A percentile compares a stretch with the other conserved stretches of the same genome.
These are phyloP conservation scores for Montipora capricornis DNA, from an alignment of 64 coral and sea anemone species.

Conservation along the genomic window DNA sequence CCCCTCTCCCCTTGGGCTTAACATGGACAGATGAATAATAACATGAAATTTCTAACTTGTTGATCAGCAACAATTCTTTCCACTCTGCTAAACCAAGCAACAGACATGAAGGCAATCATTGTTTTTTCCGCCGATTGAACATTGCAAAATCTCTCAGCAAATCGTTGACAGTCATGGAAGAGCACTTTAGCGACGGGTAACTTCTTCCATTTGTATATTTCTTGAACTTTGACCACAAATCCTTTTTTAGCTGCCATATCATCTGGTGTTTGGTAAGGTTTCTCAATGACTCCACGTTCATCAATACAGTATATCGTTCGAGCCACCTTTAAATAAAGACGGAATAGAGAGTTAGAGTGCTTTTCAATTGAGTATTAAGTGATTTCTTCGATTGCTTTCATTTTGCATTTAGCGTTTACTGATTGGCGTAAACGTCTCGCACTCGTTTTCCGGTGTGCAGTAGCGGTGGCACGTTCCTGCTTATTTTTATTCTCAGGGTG, in stretches of 20 bases:
- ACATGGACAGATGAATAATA: too few species aligned
- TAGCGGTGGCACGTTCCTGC: too few species aligned
- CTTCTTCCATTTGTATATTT: slow-evolving; percentile 49
- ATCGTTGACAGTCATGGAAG: slow-evolving; percentile 51
- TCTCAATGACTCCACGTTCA: slow-evolving; percentile 1
- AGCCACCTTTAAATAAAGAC: neutral
- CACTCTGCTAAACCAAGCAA: neutral
- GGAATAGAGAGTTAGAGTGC: neutral
- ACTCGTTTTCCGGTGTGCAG: too few species aligned
- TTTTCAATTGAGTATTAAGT: too few species aligned
- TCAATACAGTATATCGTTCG: slow-evolving; percentile 20
- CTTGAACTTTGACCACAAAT: slow-evolving; percentile 23
- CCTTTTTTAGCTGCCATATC: slow-evolving; percentile 28
- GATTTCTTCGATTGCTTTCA: too few species aligned
- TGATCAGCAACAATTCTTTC: slow-evolving; percentile 10
- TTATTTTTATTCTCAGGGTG: too few species aligned
- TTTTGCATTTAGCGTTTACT: too few species aligned
- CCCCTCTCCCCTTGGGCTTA: too few species aligned
- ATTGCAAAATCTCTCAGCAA: neutral
- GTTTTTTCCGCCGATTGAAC: neutral
- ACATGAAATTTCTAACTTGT: neutral
- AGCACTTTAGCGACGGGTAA: slow-evolving; percentile 38
- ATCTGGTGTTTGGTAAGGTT: neutral
- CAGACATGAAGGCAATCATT: neutral
- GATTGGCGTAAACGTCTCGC: too few species aligned